Percentiles rank a stretch among this genome's conserved stretches.
These are phyloP conservation scores for Physocephala rufipes DNA, from an alignment of 2,888 invertebrate species.

Conservation along the genomic window DNA sequence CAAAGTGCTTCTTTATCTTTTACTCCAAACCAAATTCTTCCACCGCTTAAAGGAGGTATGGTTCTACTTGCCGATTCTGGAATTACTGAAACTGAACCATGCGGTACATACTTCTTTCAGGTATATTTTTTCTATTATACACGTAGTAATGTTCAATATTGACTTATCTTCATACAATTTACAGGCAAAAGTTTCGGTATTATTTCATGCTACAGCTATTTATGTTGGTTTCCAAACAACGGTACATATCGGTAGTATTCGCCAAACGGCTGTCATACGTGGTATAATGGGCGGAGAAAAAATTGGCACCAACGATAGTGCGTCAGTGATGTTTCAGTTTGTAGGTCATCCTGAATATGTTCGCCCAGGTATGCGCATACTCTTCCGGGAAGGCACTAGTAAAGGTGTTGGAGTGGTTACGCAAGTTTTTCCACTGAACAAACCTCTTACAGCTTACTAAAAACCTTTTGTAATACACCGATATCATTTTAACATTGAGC, in stretches of 20 bases:
- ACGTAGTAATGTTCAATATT: not conserved
- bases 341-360: conserved; percentile 90
- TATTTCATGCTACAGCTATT: conserved; percentile 88
- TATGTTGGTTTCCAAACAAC: conserved; percentile 89
- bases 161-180: conserved; percentile 54
- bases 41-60: conserved; percentile 83
- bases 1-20: conserved; percentile 86
- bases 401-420: conserved; percentile 88
- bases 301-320: conserved; percentile 81
- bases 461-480: conserved; percentile 5
- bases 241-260: conserved; percentile 93
- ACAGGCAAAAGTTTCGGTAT: conserved; percentile 86
- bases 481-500: not conserved
- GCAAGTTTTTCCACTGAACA: conserved; percentile 74
- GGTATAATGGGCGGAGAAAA: conserved; percentile 71
- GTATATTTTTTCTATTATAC: conserved; percentile 57
- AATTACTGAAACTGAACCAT: conserved; percentile 66
- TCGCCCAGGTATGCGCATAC: conserved; percentile 76
- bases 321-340: conserved; percentile 88
- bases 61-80: conserved; percentile 73
- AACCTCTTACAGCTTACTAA: conserved; percentile 42
- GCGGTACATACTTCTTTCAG: conserved; percentile 74
- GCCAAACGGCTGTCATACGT: conserved; percentile 93
- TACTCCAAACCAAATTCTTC: conserved; percentile 65
- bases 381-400: conserved; percentile 84